Conservation (phyloP, 2,888 invertebrate species). For the Papilio elwesi region DNA sequence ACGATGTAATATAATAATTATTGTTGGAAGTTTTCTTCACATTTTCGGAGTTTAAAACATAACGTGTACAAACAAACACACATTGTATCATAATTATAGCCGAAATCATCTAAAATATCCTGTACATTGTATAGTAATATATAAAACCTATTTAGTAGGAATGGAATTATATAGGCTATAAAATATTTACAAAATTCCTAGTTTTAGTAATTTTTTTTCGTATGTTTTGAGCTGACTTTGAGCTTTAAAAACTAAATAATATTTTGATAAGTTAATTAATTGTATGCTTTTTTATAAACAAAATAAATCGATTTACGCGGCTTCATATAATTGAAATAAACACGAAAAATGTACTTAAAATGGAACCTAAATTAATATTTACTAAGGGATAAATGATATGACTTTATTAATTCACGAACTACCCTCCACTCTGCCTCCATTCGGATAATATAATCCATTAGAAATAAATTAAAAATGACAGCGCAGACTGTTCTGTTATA, state of each 20-base stretch:
- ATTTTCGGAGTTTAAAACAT: too few relatives aligned
- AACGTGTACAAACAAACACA: too few relatives aligned
- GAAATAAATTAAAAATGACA: too few relatives aligned
- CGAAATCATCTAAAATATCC: conserved; percentile 52
- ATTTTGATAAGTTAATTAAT: conserved; percentile 47
- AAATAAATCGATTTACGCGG: conserved; percentile 43
- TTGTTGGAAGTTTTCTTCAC: too few relatives aligned
- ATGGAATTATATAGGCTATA: conserved; percentile 60
- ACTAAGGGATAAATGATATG: conserved; percentile 42
- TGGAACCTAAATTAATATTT: conserved; percentile 30
- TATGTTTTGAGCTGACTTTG: conserved; percentile 80
- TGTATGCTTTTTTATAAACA: conserved; percentile 46
- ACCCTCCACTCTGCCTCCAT: background rate
- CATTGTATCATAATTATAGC: conserved; percentile 43
- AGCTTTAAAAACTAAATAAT: conserved; percentile 77
- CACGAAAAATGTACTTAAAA: conserved; percentile 44
- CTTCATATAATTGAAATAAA: conserved; percentile 50
- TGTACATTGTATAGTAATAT: conserved; percentile 61
- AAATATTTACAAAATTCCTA: conserved; percentile 68
- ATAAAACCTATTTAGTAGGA: conserved; percentile 71
- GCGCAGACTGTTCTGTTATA: too few relatives aligned
- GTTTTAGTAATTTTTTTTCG: conserved; percentile 44
- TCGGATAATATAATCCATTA: background rate
- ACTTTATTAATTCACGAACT: conserved; percentile 17
- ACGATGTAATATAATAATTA: too few relatives aligned